Evolutionary conservation across 2,888 invertebrate species (phyloP).

Genomic region (Aphrophora alni): DNA sequence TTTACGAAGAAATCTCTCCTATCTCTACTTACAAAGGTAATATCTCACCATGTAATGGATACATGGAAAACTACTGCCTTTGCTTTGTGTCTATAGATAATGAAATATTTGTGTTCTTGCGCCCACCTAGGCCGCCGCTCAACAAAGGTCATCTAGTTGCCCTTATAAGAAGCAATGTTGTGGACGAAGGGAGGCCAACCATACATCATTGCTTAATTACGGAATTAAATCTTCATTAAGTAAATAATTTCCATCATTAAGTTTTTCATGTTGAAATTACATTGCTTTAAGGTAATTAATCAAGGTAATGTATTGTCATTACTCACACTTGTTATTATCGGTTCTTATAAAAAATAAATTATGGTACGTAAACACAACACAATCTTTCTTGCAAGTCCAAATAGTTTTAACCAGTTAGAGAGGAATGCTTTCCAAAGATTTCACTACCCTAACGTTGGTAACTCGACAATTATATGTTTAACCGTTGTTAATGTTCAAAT

Average conservation of each 20-base stretch:
- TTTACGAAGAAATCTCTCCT: too few species aligned
- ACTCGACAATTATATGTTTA: too few species aligned
- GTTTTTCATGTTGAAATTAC: not conserved
- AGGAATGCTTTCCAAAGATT: too few species aligned
- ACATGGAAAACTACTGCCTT: not conserved
- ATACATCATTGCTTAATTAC: not conserved
- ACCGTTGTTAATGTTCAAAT: too few species aligned
- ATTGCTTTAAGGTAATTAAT: too few species aligned
- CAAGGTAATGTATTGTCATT: too few species aligned
- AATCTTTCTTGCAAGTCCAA: too few species aligned
- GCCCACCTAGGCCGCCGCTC: not conserved
- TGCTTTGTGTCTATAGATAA: not conserved
- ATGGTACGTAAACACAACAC: too few species aligned
- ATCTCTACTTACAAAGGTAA: not conserved
- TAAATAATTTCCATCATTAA: not conserved
- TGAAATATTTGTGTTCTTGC: not conserved
- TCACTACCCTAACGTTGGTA: too few species aligned
- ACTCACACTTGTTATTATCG: too few species aligned
- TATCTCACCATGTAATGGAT: not conserved
- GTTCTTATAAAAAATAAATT: too few species aligned
- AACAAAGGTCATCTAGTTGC: not conserved
- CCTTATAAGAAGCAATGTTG: not conserved
- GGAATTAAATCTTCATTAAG: not conserved
- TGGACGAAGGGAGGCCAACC: not conserved
- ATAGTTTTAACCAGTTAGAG: too few species aligned